Evolutionary conservation across 2,113 vertebrate genomes (phyloP).

Genomic region (Melanotaenia duboulayi): DNA sequence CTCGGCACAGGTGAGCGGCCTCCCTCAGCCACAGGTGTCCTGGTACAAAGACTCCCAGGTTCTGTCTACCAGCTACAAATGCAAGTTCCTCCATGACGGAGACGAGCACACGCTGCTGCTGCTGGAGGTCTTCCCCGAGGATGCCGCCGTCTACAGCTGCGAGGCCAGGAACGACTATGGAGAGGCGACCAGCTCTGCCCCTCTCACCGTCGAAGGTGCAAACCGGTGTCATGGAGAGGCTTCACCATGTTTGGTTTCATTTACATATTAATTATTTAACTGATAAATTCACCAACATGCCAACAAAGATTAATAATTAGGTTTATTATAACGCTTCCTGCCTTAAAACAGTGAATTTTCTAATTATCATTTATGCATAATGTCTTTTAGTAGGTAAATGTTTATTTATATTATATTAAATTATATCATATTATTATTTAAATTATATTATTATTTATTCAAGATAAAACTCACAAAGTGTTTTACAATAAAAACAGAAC

Average conservation of each 20-base stretch:
- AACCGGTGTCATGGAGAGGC: background rate
- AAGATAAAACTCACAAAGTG: no score
- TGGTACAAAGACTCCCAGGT: conserved; percentile 93
- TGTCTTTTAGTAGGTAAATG: no score
- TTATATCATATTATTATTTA: no score
- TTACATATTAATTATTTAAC: no score
- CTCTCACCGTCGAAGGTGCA: conserved; percentile 91
- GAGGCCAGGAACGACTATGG: conserved; percentile 92
- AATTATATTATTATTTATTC: no score
- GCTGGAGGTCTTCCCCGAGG: conserved; percentile 92
- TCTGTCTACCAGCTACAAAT: conserved; percentile 88
- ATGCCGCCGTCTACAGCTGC: conserved; percentile 88
- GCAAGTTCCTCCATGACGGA: conserved; percentile 91
- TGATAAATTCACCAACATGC: no score
- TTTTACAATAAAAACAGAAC: no score
- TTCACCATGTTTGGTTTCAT: background rate
- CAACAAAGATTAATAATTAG: no score
- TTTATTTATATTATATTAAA: no score
- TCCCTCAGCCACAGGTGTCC: conserved; percentile 88
- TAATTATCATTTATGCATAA: no score
- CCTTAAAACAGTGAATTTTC: no score
- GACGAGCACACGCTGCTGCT: conserved; percentile 91
- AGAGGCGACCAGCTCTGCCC: conserved; percentile 87
- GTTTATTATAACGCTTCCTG: no score
- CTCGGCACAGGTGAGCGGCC: conserved; percentile 86